Percentiles rank a stretch among this genome's conserved stretches.
These are phyloP conservation scores for Aspidiotus rigidus DNA, from an alignment of 2,888 invertebrate species.

Conservation along the genomic window DNA sequence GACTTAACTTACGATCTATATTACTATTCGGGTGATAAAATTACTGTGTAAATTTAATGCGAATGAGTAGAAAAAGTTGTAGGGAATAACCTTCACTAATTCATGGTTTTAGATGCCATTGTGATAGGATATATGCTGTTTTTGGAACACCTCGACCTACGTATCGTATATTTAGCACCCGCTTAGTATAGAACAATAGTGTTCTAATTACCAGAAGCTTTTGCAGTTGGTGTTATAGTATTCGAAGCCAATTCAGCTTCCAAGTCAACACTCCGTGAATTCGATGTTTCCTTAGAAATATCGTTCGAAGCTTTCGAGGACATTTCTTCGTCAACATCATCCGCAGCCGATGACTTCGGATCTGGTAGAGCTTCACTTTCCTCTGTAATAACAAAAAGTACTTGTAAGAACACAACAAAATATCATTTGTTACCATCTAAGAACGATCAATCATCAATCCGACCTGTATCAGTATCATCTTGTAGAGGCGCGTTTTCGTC, in stretches of 20 bases:
- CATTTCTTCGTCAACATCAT: constrained; percentile 23
- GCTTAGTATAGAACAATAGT: too few species aligned
- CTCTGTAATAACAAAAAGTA: constrained; percentile 1
- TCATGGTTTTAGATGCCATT: too few species aligned
- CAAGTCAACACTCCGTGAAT: constrained; percentile 22
- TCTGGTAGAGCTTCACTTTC: not conserved
- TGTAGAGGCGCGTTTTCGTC: constrained; percentile 47
- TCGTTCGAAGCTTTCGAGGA: constrained; percentile 16
- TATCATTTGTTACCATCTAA: not conserved
- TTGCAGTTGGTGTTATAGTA: constrained; percentile 19
- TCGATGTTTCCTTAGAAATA: constrained; percentile 13
- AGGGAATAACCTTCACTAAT: too few species aligned
- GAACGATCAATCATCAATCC: not conserved
- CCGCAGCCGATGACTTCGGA: constrained; percentile 4
- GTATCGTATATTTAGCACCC: too few species aligned
- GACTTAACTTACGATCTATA: too few species aligned
- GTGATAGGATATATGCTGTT: too few species aligned
- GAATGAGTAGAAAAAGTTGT: too few species aligned
- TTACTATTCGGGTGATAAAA: too few species aligned
- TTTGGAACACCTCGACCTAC: too few species aligned
- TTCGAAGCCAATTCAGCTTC: constrained; percentile 29
- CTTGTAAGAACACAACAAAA: not conserved
- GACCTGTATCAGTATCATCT: constrained; percentile 14
- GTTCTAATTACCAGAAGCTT: too few species aligned
- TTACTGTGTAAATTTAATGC: too few species aligned